A percentile compares a stretch with the other conserved stretches of the same genome.
These are phyloP conservation scores for Drosophila bocki DNA, from an alignment of 1,140 invertebrate genomes.

Conservation along the genomic window DNA sequence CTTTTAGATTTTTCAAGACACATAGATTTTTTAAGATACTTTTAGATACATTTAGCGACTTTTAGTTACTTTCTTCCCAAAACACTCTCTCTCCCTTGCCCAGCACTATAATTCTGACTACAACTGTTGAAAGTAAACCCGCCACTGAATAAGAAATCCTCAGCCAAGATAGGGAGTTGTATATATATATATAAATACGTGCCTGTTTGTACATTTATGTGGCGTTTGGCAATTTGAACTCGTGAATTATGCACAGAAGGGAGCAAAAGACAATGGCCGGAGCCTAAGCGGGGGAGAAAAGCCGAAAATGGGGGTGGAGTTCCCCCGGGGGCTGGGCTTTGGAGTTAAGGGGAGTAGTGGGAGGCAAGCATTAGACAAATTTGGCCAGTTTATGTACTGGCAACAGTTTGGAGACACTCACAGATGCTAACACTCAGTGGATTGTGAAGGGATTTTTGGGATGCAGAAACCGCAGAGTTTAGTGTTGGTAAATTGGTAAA, in stretches of 20 bases:
- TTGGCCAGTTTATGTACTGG: conserved; percentile 58
- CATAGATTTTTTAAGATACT: not conserved
- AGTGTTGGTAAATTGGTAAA: not conserved
- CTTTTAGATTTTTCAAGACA: too few species aligned
- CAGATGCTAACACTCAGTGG: conserved; percentile 50
- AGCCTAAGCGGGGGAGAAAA: conserved; percentile 1
- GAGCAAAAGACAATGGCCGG: conserved; percentile 40
- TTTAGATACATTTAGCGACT: too few species aligned
- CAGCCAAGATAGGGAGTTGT: conserved; percentile 13
- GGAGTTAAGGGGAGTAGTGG: not conserved
- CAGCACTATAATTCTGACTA: conserved; percentile 21
- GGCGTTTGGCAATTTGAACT: conserved; percentile 67
- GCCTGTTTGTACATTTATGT: conserved; percentile 62
- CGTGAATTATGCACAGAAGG: conserved; percentile 64
- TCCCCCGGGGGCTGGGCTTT: conserved; percentile 5
- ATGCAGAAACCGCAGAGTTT: not conserved
- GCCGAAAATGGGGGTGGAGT: conserved; percentile 9
- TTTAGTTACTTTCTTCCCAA: not conserved
- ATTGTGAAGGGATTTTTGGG: conserved; percentile 7
- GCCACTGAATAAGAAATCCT: conserved; percentile 13
- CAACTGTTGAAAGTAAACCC: conserved; percentile 15
- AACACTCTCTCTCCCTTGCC: not conserved
- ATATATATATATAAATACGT: conserved; percentile 72
- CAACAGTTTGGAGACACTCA: conserved; percentile 34
- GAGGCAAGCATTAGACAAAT: conserved; percentile 50